phyloP scores from a whole-genome alignment of 2,113 vertebrate species.

The Corydoras maculifer region DNA sequence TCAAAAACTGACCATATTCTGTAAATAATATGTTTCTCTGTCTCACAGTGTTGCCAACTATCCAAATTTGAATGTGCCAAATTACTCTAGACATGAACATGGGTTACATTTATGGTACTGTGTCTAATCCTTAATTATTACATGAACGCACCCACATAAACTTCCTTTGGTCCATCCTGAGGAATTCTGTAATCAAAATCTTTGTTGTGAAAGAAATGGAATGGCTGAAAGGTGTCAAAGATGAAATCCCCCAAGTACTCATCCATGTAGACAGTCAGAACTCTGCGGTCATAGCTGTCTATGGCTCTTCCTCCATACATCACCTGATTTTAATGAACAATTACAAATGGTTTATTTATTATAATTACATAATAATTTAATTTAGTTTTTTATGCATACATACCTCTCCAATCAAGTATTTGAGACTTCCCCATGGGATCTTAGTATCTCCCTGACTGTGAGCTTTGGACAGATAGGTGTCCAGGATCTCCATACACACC shows the following conservation, averaged over 20 bases:
- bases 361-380: no score
- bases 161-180: conserved; percentile 61
- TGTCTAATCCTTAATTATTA: no score
- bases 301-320: conserved; percentile 91
- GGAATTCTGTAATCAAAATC: conserved; percentile 84
- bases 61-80: no score
- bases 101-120: no score
- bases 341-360: background rate
- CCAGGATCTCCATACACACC: conserved; percentile 94
- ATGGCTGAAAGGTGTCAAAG: conserved; percentile 81
- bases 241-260: conserved; percentile 94
- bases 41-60: no score
- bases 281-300: conserved; percentile 90
- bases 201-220: conserved; percentile 79
- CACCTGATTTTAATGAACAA: conserved; percentile 64
- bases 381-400: background rate
- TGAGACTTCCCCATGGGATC: conserved; percentile 91
- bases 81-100: no score
- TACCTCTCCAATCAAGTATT: conserved; percentile 95
- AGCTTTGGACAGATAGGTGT: conserved; percentile 85
- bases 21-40: no score
- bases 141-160: conserved; percentile 75
- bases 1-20: no score
- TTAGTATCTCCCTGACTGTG: conserved; percentile 70
- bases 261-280: conserved; percentile 88